Evolutionary conservation across 2,113 vertebrate genomes (phyloP), one percentile per base, ranked within the genome.

Genomic region (Periophthalmus modestus): DNA sequence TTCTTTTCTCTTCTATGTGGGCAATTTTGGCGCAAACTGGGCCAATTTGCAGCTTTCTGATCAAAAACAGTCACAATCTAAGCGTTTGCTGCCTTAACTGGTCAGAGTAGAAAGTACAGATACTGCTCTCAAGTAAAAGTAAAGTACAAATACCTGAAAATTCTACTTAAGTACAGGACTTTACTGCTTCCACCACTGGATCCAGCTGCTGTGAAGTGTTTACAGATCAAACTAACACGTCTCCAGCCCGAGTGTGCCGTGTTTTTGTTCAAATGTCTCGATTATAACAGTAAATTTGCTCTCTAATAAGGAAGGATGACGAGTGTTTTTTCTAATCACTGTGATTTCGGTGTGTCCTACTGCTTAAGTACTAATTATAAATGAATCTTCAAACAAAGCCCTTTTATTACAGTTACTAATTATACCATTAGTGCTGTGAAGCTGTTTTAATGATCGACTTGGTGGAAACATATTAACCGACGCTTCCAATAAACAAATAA

Each of bases 151-250:
- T n/a, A n/a, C n/a, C n/a, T n/a, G n/a, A n/a, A n/a, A n/a, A n/a
- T n/a, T n/a, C n/a, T n/a, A n/a, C 28, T 28, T 28, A 28, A 28
- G 28, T 28, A 3, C 28, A 28, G 28, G 1, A 28, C 28, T 28
- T 28, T 28, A 28, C 28, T 28, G 3, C 28, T 28, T 28, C 28
- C 28, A 28, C 28, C 28, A 28, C 28, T 28, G 63, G 57, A 74
- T 50, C 21, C n/a, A 72, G 66, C 69, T 23, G 65, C 72, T 65
- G 78, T 67, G 71, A 69, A 39, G 67, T 7, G 46, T 46, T 54
- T 65, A 85, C 80, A 76, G 73, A 72, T 67, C 75, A 57, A 66
- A 73, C 74, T 75, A 69, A 77, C 74, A 69, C 58, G 47, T 72
- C 16, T 87, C 46, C 4, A 24, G 66, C 69, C 50, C 71, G 55